Base-by-base conservation (phyloP, 2,797 vertebrate genomes). In the Eptatretus atami region DNA sequence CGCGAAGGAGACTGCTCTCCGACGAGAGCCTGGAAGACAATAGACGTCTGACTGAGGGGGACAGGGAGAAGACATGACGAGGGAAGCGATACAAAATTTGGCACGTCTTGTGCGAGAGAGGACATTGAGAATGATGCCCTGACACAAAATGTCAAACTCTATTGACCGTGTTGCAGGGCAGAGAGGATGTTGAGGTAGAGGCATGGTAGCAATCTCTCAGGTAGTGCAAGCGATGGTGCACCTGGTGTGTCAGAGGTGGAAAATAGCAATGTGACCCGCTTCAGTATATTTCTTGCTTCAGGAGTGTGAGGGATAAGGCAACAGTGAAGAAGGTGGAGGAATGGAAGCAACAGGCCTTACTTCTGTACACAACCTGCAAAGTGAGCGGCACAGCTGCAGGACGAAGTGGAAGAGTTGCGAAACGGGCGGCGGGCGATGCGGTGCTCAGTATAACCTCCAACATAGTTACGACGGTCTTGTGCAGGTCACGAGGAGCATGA, bases 321-420 rank as follows among this genome's bases (percentile, higher is more conserved):
- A 65, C 90, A 98, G 85, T 94, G 52, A 99, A 98, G 76, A 98
- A 96, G 73, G 85, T 99, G 84, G 86, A 95, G 25, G 92, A 99
- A 69, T 99, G 92, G 92, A 99, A 99, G 69, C 84, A 90, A 66
- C 92, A 99, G 69, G 92, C 95, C 92, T 94, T 72, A 99, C 92
- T 12, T 94, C 90, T 0, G 85, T 99, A 10, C 83, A 84, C 68
- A 96, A 99, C 67, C 93, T 99, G 90, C 84, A 93, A 52, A 90
- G 84, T 0, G 92, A 73, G 94, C 88, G 0, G 87, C 81, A 12
- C 84, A 95, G 69, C 80, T 96, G 53, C 86, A 95, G 19, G 87
- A 90, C 19, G 86, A 96, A 64, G 77, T 99, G 15, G 73, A 86
- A 12, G 80, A 78, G 11, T 81, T 99, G 86, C 93, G 69, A 76